A percentile compares a stretch with the other conserved stretches of the same genome.
Evolutionary conservation across 2,113 vertebrate genomes (phyloP).

Genomic region (Okapia johnstoni): DNA sequence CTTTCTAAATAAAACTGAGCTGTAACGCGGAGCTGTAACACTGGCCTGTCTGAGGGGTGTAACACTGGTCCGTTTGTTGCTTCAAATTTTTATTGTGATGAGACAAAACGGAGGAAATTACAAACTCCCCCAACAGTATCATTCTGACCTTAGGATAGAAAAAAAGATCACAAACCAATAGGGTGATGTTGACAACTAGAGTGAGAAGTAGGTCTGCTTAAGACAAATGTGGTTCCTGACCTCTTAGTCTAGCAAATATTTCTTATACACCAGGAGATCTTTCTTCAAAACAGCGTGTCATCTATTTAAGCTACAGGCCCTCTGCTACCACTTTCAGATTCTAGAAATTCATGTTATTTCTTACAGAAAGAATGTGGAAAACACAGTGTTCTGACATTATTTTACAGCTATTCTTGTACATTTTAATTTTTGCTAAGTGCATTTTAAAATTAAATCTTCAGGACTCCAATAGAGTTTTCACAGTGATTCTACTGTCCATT

Average conservation of each 20-base stretch:
- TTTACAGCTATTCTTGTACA: background rate
- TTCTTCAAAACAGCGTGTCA: background rate
- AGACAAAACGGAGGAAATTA: background rate
- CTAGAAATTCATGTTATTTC: slow-evolving; percentile 10
- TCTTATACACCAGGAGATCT: background rate
- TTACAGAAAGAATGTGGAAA: background rate
- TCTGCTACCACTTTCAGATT: background rate
- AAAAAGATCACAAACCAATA: background rate
- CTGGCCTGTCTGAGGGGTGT: no score
- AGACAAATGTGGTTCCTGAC: background rate
- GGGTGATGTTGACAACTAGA: background rate
- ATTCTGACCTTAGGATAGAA: background rate
- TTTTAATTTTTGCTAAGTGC: slow-evolving; percentile 11
- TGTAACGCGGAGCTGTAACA: background rate
- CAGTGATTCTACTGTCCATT: slow-evolving; percentile 53
- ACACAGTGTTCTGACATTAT: background rate
- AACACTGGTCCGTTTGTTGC: background rate
- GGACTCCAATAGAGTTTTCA: slow-evolving; percentile 6
- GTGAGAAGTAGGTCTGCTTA: background rate
- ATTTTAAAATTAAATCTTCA: slow-evolving; percentile 50
- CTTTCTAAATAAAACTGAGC: background rate
- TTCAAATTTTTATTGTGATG: background rate
- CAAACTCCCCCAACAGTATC: background rate
- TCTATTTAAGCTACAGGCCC: background rate
- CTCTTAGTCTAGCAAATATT: background rate